phyloP scores from a whole-genome alignment of 1,140 invertebrate genomes.

The Lethocerus indicus region DNA sequence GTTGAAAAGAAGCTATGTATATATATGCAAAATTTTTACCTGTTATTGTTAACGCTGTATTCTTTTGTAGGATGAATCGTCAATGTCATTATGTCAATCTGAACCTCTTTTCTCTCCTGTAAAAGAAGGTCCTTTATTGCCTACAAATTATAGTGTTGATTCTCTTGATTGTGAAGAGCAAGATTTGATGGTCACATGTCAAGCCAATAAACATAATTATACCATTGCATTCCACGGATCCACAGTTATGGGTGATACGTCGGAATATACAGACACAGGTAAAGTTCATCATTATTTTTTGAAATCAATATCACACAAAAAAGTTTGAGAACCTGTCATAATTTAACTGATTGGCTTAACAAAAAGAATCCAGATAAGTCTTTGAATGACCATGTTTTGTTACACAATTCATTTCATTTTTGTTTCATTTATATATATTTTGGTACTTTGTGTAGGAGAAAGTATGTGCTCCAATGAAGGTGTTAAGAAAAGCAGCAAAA shows the following conservation, averaged over 20 bases:
- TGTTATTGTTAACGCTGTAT: constrained; percentile 2
- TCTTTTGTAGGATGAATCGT: constrained; percentile 43
- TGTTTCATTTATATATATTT: too few species aligned
- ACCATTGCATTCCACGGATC: constrained; percentile 87
- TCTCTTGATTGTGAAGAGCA: constrained; percentile 74
- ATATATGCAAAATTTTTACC: neutral
- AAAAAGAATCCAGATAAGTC: too few species aligned
- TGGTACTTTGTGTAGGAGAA: too few species aligned
- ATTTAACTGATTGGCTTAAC: too few species aligned
- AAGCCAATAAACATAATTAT: constrained; percentile 85
- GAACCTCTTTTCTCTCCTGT: constrained; percentile 81
- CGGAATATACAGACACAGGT: constrained; percentile 40
- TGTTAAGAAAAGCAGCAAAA: constrained; percentile 27
- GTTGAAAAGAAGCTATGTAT: too few species aligned
- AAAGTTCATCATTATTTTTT: neutral
- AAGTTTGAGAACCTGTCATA: too few species aligned
- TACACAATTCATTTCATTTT: too few species aligned
- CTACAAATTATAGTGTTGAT: constrained; percentile 69
- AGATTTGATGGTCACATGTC: constrained; percentile 67
- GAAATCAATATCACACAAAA: neutral
- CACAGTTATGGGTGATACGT: constrained; percentile 64
- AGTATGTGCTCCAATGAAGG: constrained; percentile 3
- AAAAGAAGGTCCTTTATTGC: constrained; percentile 52
- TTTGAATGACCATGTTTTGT: too few species aligned
- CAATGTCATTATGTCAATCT: constrained; percentile 76